Conservation (phyloP, 92 coral and sea anemone species). For the Parazoanthus atlanticus region DNA sequence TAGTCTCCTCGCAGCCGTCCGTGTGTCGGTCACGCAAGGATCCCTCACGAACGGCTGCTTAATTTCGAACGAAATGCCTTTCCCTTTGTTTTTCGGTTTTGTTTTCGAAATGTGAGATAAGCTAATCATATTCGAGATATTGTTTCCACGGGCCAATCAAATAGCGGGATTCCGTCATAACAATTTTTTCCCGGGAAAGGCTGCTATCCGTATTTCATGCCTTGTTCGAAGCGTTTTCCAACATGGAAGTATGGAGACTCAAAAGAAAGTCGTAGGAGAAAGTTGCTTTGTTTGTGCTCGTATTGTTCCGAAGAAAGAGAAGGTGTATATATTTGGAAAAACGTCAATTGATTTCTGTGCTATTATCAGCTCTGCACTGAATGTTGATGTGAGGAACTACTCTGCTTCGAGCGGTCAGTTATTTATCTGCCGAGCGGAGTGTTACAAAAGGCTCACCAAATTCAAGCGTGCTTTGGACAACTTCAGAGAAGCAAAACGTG, state of each 20-base stretch:
- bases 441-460: conserved; percentile 36
- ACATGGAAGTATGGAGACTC: conserved; percentile 4
- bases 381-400: background rate
- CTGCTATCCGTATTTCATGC: too few species aligned
- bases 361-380: conserved; percentile 25
- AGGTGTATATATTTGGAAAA: conserved; percentile 45
- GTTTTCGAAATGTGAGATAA: too few species aligned
- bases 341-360: conserved; percentile 30
- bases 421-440: conserved; percentile 32
- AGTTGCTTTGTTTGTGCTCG: conserved; percentile 41
- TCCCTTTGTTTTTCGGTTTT: background rate
- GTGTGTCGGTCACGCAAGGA: too few species aligned
- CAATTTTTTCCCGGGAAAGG: too few species aligned
- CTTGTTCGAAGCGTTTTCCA: too few species aligned
- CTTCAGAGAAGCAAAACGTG: conserved; percentile 31
- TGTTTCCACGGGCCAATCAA: too few species aligned
- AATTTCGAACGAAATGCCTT: too few species aligned
- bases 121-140: too few species aligned
- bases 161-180: too few species aligned
- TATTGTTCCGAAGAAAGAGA: conserved; percentile 23
- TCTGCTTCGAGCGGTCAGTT: conserved; percentile 5
- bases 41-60: too few species aligned
- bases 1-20: too few species aligned
- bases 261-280: conserved; percentile 35
- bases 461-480: conserved; percentile 24